A percentile compares a stretch with the other conserved stretches of the same genome.
Conservation (phyloP, 30 jellyfish, hydroid and myxozoan species). For the Aurelia sp. region DNA sequence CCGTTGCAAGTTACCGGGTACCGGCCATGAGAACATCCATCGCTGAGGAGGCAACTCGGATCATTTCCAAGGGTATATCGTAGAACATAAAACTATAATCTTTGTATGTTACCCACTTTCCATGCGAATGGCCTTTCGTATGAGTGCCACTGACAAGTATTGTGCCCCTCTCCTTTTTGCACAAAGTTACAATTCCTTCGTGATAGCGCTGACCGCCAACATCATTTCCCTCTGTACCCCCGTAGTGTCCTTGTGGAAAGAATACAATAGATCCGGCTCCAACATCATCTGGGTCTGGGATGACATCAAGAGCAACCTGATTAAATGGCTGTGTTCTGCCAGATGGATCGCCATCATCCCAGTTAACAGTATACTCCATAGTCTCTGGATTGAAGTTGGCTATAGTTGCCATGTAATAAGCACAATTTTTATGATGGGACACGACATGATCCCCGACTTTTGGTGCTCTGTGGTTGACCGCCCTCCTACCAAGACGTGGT, state of each 20-base stretch:
- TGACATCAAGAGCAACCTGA: slow-evolving; percentile 76
- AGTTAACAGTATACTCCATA: slow-evolving; percentile 75
- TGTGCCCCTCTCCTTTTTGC: neutral
- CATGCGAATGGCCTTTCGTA: slow-evolving; percentile 72
- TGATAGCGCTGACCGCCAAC: slow-evolving; percentile 80
- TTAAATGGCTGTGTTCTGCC: slow-evolving; percentile 77
- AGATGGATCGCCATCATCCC: slow-evolving; percentile 91
- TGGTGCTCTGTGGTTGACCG: slow-evolving; percentile 50
- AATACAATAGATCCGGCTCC: slow-evolving; percentile 83
- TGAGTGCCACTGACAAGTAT: slow-evolving; percentile 61
- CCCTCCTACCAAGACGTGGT: neutral
- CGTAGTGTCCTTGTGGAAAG: slow-evolving; percentile 83
- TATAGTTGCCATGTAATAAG: slow-evolving; percentile 88
- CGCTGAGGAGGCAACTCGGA: slow-evolving; percentile 88
- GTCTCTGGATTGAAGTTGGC: slow-evolving; percentile 53
- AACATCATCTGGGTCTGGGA: slow-evolving; percentile 80
- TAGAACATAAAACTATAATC: slow-evolving; percentile 52
- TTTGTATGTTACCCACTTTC: slow-evolving; percentile 68
- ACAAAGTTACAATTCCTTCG: slow-evolving; percentile 77
- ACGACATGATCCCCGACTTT: slow-evolving; percentile 84
- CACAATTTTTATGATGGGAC: slow-evolving; percentile 66
- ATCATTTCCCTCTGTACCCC: slow-evolving; percentile 78
- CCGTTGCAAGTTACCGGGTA: too few species aligned
- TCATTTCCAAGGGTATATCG: slow-evolving; percentile 37
- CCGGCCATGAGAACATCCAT: slow-evolving; percentile 63